Evolutionary conservation across 1,140 invertebrate species (phyloP).

Genomic region (Apocrypta bakeri): DNA sequence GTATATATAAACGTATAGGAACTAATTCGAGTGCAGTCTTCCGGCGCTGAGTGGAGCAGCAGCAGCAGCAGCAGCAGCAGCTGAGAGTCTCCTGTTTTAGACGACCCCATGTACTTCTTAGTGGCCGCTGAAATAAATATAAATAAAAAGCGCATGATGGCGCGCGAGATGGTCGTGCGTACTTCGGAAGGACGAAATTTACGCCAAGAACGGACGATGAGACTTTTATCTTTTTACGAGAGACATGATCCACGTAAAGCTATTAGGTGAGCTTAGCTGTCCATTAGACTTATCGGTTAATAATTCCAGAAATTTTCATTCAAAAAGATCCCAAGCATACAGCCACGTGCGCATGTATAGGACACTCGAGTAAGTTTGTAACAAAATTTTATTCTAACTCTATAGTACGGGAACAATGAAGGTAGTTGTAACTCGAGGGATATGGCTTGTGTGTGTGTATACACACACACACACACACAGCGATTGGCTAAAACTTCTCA

Average conservation of each 20-base stretch:
- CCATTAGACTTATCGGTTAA: conserved; percentile 2
- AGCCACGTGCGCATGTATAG: no score
- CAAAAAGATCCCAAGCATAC: no score
- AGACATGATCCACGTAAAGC: background rate
- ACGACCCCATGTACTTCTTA: background rate
- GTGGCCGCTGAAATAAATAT: conserved; percentile 8
- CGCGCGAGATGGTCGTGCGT: no score
- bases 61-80: background rate
- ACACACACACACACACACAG: no score
- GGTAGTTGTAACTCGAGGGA: no score
- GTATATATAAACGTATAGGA: no score
- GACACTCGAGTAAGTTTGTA: no score
- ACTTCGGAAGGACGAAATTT: background rate
- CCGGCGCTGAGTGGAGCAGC: conserved; percentile 17
- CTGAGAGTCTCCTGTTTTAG: conserved; percentile 25
- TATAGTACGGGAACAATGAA: background rate
- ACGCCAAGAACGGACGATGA: background rate
- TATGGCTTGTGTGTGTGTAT: no score
- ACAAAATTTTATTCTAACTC: no score
- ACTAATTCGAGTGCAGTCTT: conserved; percentile 39
- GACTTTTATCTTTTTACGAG: background rate
- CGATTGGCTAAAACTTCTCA: background rate
- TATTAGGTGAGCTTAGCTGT: background rate
- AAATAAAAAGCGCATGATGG: conserved; percentile 6
- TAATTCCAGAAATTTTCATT: background rate